These are phyloP conservation scores for Habrosyne pyritoides DNA, from an alignment of 2,888 invertebrate genomes.

Conservation along the genomic window DNA sequence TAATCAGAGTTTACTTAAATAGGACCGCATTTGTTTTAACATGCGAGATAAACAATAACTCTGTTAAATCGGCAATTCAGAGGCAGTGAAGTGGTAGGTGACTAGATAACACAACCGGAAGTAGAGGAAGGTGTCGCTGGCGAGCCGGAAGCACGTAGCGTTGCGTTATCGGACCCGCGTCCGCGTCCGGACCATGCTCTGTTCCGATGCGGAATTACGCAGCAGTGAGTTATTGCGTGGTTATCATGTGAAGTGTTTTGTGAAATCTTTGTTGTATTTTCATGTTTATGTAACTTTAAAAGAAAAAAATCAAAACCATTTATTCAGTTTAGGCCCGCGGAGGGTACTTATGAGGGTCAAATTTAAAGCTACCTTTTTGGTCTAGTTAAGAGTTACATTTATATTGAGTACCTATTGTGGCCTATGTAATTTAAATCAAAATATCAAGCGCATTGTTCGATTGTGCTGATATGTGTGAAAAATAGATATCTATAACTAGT, in stretches of 20 bases:
- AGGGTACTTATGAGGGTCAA: too few species aligned
- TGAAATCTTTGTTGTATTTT: background rate
- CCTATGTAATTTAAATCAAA: too few species aligned
- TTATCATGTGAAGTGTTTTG: background rate
- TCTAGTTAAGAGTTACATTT: too few species aligned
- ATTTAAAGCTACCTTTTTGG: too few species aligned
- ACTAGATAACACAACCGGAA: slow-evolving; percentile 46
- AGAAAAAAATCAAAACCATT: too few species aligned
- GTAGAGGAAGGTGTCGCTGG: slow-evolving; percentile 50
- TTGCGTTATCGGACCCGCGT: slow-evolving; percentile 46
- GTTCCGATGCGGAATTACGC: background rate
- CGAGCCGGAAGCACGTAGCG: slow-evolving; percentile 46
- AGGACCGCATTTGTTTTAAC: too few species aligned
- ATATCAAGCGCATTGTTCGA: too few species aligned
- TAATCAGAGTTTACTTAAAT: too few species aligned
- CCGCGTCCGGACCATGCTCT: slow-evolving; percentile 19
- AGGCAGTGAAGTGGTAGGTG: slow-evolving; percentile 28
- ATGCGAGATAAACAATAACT: background rate
- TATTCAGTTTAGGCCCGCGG: too few species aligned
- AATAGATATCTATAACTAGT: too few species aligned
- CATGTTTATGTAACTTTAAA: background rate
- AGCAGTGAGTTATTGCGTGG: slow-evolving; percentile 1
- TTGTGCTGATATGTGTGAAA: too few species aligned
- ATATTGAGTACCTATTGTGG: too few species aligned
- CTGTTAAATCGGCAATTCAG: slow-evolving; percentile 21